A percentile compares a stretch with the other conserved stretches of the same genome.
phyloP scores from a whole-genome alignment of 2,797 vertebrate species.

The Oophaga sylvatica region DNA sequence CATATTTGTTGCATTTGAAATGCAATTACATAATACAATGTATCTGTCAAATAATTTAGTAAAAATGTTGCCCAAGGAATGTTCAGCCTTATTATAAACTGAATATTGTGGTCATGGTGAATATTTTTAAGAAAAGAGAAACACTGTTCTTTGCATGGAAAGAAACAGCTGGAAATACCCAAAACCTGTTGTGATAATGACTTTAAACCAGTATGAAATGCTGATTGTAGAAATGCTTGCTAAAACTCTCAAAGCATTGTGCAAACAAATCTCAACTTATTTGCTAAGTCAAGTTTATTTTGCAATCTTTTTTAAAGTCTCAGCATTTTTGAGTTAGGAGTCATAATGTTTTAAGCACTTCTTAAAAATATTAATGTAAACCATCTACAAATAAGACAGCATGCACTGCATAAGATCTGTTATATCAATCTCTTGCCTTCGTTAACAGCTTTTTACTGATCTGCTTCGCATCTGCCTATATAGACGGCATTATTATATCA shows the following conservation, averaged over 20 bases:
- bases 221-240: conserved; percentile 33
- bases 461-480: not conserved
- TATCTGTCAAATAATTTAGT: not conserved
- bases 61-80: not conserved
- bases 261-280: conserved; percentile 17
- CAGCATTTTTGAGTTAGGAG: not conserved
- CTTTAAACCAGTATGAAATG: conserved; percentile 25
- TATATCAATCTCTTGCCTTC: not conserved
- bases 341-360: conserved; percentile 7
- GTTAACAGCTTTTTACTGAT: not conserved
- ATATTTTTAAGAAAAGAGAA: conserved; percentile 17
- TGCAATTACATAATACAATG: not conserved
- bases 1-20: not conserved
- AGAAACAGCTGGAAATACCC: conserved; percentile 30
- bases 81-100: not conserved
- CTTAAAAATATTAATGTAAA: conserved; percentile 4
- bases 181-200: conserved; percentile 48
- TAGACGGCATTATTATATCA: not conserved
- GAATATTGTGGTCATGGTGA: not conserved
- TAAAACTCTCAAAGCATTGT: conserved; percentile 7
- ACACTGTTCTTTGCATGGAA: not conserved
- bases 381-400: not conserved
- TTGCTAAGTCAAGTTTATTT: conserved; percentile 26
- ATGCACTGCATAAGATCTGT: not conserved
- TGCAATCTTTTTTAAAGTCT: conserved; percentile 14